A percentile compares a stretch with the other conserved stretches of the same genome.
phyloP scores from a whole-genome alignment of 1,140 invertebrate genomes.

The Gonioctena quinquepunctata region DNA sequence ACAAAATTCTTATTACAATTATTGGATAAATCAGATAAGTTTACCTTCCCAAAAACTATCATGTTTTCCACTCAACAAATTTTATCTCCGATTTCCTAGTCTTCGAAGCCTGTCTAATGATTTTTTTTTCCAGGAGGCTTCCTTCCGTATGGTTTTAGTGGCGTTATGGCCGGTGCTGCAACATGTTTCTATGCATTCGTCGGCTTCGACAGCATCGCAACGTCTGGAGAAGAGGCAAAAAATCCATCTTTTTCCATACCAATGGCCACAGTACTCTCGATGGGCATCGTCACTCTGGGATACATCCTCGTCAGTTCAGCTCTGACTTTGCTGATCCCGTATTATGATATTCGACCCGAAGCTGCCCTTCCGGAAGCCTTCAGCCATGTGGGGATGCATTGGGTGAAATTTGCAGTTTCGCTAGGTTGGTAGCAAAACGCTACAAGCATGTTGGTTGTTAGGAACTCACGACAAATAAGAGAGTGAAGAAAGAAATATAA shows the following conservation, averaged over 20 bases:
- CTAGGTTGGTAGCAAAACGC: constrained; percentile 66
- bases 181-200: constrained; percentile 90
- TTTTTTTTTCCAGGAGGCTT: constrained; percentile 62
- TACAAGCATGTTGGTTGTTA: neutral
- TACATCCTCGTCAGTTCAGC: constrained; percentile 83
- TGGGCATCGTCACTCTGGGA: constrained; percentile 76
- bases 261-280: constrained; percentile 76
- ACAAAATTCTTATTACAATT: no score
- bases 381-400: constrained; percentile 69
- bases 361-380: constrained; percentile 87
- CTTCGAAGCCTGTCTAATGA: neutral
- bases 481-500: no score
- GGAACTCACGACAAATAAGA: no score
- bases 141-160: constrained; percentile 78
- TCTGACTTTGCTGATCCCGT: constrained; percentile 84
- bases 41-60: no score
- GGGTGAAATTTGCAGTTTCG: constrained; percentile 87
- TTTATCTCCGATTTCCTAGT: no score
- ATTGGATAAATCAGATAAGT: no score
- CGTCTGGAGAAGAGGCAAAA: constrained; percentile 83
- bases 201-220: constrained; percentile 86
- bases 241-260: constrained; percentile 81
- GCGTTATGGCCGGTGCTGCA: constrained; percentile 80
- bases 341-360: constrained; percentile 69
- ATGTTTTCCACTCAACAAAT: no score